Evolutionary conservation across 2,113 vertebrate genomes (phyloP), one percentile per base, ranked within the genome.

Genomic region (Chroicocephalus ridibundus): DNA sequence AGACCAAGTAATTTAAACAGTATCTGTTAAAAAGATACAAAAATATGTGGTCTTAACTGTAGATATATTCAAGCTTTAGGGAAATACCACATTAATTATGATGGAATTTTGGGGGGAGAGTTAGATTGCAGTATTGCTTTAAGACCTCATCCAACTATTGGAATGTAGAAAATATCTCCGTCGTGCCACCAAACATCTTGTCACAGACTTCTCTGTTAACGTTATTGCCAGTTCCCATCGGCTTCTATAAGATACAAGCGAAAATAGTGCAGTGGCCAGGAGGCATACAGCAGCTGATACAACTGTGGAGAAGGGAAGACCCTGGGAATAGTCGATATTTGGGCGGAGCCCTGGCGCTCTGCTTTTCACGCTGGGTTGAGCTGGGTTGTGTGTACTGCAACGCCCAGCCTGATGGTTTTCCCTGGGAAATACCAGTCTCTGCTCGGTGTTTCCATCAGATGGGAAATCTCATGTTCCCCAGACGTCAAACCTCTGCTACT

Each of bases 281-380:
- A 66, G n/a, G 8, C 54, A 17, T 1, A 1, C 2, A n/a, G 65
- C 47, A 55, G 51, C 24, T 40, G 36, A 38, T 81, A 19, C 3
- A 42, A 13, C n/a, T 77, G 46, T 58, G 62, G 60, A 46, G 55
- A n/a, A 21, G 38, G 52, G 20, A 68, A 36, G 13, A 55, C 31
- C 22, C 5, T 2, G 6, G 54, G 32, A 26, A 16, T 8, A 36
- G 42, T 3, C 0, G 1, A 1, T 20, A 38, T n/a, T 52, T 27
- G 52, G 66, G 40, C 32, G 78, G 49, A 84, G 49, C 72, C 31
- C 64, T 81, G 54, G 36, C 34, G 15, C 18, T 65, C 18, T 18
- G 1, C 72, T 4, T 1, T 18, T 5, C 49, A 2, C 1, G 0
- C 31, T 46, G 71, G 22, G 9, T 5, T 80, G 54, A 40, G 24